Percentiles rank a stretch among this genome's conserved stretches.
Evolutionary conservation across 2,888 invertebrate genomes (phyloP).

Genomic region (Empis stercorea): DNA sequence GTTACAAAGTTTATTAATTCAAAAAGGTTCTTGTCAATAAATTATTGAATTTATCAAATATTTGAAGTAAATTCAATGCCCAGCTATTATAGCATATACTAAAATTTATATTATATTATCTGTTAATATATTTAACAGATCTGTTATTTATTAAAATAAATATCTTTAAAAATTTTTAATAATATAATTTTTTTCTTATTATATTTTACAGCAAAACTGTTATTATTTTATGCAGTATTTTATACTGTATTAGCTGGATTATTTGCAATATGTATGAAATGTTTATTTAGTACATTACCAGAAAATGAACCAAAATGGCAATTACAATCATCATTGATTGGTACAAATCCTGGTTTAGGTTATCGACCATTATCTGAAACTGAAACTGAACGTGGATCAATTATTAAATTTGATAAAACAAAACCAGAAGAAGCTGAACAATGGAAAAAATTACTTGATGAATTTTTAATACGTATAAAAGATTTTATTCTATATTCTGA

Average conservation of each 20-base stretch:
- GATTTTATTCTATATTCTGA: background rate
- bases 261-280: constrained; percentile 77
- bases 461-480: constrained; percentile 47
- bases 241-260: constrained; percentile 70
- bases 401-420: constrained; percentile 45
- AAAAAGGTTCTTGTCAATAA: too few relatives aligned
- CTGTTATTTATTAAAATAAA: too few relatives aligned
- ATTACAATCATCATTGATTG: constrained; percentile 64
- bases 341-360: constrained; percentile 48
- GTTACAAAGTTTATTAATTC: too few relatives aligned
- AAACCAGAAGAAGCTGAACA: constrained; percentile 39
- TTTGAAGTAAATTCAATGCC: too few relatives aligned
- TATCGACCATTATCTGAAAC: constrained; percentile 45
- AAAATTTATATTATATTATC: too few relatives aligned
- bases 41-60: too few relatives aligned
- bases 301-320: constrained; percentile 60
- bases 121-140: too few relatives aligned
- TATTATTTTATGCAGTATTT: constrained; percentile 78
- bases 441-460: constrained; percentile 43
- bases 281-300: constrained; percentile 58
- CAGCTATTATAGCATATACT: too few relatives aligned
- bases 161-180: background rate
- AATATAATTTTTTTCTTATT: background rate
- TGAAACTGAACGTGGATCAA: constrained; percentile 43
- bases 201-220: constrained; percentile 63